These are phyloP conservation scores for Acipenser transmontanus DNA, from an alignment of 2,797 vertebrate species.

Conservation along the genomic window DNA sequence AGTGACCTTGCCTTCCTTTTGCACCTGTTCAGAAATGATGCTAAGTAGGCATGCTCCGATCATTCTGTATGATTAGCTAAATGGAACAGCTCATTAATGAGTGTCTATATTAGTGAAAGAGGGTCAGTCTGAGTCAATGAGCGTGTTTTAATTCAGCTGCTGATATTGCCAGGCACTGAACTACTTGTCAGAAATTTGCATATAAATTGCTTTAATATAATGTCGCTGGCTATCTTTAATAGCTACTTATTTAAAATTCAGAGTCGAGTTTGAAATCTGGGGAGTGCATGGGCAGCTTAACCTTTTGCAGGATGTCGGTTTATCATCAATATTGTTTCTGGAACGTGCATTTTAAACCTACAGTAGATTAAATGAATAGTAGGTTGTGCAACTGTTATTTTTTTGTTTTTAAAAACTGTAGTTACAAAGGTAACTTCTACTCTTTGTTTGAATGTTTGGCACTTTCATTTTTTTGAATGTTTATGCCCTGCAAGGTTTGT, in stretches of 20 bases:
- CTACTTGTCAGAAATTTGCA: conserved; percentile 49
- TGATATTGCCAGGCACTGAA: conserved; percentile 28
- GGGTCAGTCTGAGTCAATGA: conserved; percentile 50
- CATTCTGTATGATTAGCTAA: conserved; percentile 31
- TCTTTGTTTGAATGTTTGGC: too few relatives aligned
- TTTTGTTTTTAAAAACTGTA: too few relatives aligned
- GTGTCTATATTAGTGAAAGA: conserved; percentile 44
- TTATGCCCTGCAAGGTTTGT: too few relatives aligned
- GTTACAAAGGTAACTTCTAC: too few relatives aligned
- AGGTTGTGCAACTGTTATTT: too few relatives aligned
- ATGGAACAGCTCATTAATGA: conserved; percentile 48
- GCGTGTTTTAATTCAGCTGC: conserved; percentile 42
- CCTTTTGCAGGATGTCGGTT: conserved; percentile 28
- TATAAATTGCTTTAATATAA: conserved; percentile 60
- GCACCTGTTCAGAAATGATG: conserved; percentile 15
- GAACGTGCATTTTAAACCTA: too few relatives aligned
- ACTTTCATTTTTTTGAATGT: too few relatives aligned
- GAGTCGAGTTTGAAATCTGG: conserved; percentile 37
- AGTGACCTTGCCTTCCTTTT: not conserved
- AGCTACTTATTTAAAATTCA: conserved; percentile 52
- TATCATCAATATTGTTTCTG: not conserved
- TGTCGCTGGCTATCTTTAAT: conserved; percentile 45
- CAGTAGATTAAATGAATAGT: too few relatives aligned
- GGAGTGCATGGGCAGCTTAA: conserved; percentile 34
- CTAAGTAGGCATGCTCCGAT: conserved; percentile 14